Evolutionary conservation across 2,113 vertebrate species (phyloP).

Genomic region (Grammomys dolichurus): DNA sequence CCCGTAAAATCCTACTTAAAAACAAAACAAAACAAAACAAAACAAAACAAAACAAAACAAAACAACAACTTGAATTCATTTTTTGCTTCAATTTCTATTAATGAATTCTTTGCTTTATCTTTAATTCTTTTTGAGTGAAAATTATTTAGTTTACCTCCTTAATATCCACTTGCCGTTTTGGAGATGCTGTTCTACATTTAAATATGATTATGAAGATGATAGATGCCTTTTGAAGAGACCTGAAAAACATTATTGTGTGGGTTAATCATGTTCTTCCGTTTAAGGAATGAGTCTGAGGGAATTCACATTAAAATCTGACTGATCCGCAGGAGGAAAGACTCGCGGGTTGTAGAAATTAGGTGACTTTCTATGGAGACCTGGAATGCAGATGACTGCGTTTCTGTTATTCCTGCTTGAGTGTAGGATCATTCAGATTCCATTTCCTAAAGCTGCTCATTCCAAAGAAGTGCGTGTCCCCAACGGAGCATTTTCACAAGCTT

Average conservation of each 20-base stretch:
- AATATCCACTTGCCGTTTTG: neutral
- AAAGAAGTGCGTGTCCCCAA: neutral
- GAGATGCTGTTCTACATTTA: neutral
- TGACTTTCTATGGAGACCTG: slow-evolving; percentile 20
- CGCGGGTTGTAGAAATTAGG: neutral
- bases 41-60: too few relatives aligned
- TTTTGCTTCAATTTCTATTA: neutral
- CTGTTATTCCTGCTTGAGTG: neutral
- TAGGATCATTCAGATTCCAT: slow-evolving; percentile 39
- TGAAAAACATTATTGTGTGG: neutral
- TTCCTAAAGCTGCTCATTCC: slow-evolving; percentile 52
- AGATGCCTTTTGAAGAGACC: neutral
- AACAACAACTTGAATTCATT: neutral
- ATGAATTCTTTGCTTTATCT: neutral
- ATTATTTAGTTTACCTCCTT: slow-evolving; percentile 44
- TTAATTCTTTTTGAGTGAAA: slow-evolving; percentile 45
- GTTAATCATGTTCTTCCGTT: neutral
- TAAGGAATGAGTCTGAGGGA: neutral
- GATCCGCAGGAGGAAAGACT: neutral
- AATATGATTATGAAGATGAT: slow-evolving; percentile 16
- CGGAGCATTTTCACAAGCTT: slow-evolving; percentile 37
- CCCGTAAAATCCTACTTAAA: neutral
- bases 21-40: neutral
- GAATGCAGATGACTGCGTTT: neutral
- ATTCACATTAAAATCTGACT: slow-evolving; percentile 12